Conservation (phyloP, 2,113 vertebrate species). For the Plestiodon gilberti region DNA sequence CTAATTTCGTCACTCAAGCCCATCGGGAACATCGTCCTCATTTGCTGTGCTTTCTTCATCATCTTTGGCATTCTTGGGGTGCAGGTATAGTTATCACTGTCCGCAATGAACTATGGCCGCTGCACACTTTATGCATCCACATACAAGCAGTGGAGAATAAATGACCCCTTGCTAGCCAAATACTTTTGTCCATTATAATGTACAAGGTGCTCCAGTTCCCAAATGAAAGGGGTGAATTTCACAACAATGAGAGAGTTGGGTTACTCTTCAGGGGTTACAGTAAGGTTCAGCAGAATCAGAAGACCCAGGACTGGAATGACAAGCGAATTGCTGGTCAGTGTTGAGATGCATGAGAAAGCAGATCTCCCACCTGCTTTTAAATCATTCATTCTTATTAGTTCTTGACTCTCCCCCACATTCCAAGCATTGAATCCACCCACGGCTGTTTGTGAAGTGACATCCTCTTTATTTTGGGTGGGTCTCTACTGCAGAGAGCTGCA, state of each 20-base stretch:
- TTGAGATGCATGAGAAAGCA: neutral
- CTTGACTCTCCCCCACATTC: slow-evolving; percentile 10
- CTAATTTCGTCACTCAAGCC: slow-evolving; percentile 97
- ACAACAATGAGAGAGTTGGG: neutral
- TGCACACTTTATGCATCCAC: neutral
- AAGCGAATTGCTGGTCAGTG: accelerated
- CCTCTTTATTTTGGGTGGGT: slow-evolving; percentile 49
- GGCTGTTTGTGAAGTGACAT: slow-evolving; percentile 11
- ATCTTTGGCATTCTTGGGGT: slow-evolving; percentile 98
- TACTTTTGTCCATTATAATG: neutral
- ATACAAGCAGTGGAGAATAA: neutral
- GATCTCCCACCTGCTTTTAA: neutral
- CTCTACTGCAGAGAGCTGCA: slow-evolving; percentile 52
- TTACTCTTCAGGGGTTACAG: accelerated
- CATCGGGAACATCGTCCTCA: slow-evolving; percentile 97
- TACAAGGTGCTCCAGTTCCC: neutral
- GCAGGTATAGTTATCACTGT: slow-evolving; percentile 80
- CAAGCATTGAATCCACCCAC: slow-evolving; percentile 62
- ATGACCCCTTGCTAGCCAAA: neutral
- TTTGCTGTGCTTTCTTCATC: slow-evolving; percentile 99
- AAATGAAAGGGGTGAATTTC: neutral
- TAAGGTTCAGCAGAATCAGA: neutral
- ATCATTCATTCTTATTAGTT: slow-evolving; percentile 25
- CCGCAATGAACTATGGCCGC: neutral
- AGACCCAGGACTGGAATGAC: neutral